These are phyloP conservation scores for Apis dorsata DNA, from an alignment of 1,140 invertebrate genomes.

Conservation along the genomic window DNA sequence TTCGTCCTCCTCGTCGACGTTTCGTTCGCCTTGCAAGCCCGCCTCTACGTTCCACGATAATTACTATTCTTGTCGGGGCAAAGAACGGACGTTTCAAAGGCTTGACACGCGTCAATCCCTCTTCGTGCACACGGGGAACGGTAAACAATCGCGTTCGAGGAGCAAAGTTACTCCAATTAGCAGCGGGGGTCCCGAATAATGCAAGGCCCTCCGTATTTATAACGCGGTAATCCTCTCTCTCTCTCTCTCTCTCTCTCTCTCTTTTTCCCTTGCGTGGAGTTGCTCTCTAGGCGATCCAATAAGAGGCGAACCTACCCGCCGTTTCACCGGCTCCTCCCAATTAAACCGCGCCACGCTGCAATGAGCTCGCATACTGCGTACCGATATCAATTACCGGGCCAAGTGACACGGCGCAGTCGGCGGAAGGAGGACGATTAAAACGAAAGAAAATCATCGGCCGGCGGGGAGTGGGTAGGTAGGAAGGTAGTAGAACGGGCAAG, in stretches of 20 bases:
- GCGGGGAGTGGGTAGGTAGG: neutral
- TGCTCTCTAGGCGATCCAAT: constrained; percentile 45
- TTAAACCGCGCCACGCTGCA: constrained; percentile 57
- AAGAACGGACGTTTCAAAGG: constrained; percentile 35
- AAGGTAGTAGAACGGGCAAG: constrained; percentile 27
- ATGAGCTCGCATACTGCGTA: constrained; percentile 58
- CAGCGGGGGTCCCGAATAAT: constrained; percentile 57
- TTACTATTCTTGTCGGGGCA: constrained; percentile 30
- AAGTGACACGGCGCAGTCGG: constrained; percentile 51
- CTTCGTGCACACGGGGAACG: constrained; percentile 10
- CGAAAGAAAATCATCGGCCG: neutral
- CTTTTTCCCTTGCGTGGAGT: neutral
- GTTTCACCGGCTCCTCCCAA: constrained; percentile 55
- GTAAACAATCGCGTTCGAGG: constrained; percentile 63
- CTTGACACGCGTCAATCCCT: constrained; percentile 51
- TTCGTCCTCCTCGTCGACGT: neutral
- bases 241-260: neutral
- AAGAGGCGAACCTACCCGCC: constrained; percentile 44
- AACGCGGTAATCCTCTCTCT: constrained; percentile 46
- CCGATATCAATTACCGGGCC: constrained; percentile 64
- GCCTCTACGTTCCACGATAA: constrained; percentile 28
- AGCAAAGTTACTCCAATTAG: constrained; percentile 65
- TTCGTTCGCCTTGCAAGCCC: neutral
- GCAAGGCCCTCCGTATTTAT: constrained; percentile 57
- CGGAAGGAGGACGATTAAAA: constrained; percentile 44